Conservation (phyloP, 2,888 invertebrate genomes). For the Tortrix viridana region DNA sequence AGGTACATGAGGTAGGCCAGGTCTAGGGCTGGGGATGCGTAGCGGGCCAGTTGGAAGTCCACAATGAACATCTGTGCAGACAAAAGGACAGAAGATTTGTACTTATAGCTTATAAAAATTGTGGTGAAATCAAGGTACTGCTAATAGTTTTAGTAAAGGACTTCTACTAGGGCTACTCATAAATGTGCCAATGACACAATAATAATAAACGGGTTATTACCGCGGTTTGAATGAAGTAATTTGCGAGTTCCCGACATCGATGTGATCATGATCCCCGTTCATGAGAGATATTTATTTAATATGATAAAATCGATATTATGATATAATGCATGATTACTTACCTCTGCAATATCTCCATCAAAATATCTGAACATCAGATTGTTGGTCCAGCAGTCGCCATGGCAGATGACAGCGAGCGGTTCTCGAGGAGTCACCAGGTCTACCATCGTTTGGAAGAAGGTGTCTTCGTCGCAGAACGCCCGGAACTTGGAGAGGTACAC, state of each 20-base stretch:
- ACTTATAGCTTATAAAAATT: too few relatives aligned
- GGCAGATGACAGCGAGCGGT: slow-evolving; percentile 87
- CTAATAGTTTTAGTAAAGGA: too few relatives aligned
- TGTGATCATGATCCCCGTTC: too few relatives aligned
- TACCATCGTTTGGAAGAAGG: slow-evolving; percentile 88
- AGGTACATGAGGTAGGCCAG: slow-evolving; percentile 87
- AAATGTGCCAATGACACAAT: too few relatives aligned
- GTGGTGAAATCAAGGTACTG: too few relatives aligned
- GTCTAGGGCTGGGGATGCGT: slow-evolving; percentile 88
- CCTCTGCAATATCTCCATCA: slow-evolving; percentile 81
- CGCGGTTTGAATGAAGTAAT: too few relatives aligned
- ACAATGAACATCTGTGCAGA: slow-evolving; percentile 86
- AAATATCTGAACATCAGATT: slow-evolving; percentile 87
- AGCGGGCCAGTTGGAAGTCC: slow-evolving; percentile 88
- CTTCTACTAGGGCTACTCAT: too few relatives aligned
- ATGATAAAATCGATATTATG: too few relatives aligned
- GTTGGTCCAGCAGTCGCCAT: slow-evolving; percentile 91
- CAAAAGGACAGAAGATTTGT: neutral
- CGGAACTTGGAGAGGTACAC: slow-evolving; percentile 85
- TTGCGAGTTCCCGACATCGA: too few relatives aligned
- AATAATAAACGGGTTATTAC: too few relatives aligned
- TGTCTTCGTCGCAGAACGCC: slow-evolving; percentile 85
- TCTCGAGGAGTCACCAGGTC: slow-evolving; percentile 85
- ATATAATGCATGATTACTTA: slow-evolving; percentile 48
- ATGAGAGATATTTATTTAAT: too few relatives aligned